Conservation (phyloP, 2,113 vertebrate genomes). For the Xiphophorus hellerii region DNA sequence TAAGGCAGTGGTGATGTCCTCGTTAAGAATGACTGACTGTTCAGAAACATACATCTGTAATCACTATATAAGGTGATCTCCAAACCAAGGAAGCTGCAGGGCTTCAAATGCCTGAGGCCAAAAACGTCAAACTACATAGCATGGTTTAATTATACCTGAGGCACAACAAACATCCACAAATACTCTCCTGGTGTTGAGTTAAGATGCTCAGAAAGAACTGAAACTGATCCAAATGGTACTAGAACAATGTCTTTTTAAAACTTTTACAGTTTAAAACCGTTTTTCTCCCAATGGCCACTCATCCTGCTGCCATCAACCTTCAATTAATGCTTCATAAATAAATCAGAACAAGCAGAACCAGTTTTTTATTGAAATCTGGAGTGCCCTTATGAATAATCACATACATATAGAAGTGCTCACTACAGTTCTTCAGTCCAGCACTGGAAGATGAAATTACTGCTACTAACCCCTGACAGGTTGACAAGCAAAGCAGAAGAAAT, state of each 20-base stretch:
- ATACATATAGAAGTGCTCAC: not conserved
- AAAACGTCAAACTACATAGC: conserved; percentile 21
- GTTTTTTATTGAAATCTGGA: not conserved
- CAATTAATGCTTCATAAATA: not conserved
- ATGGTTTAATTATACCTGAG: conserved; percentile 29
- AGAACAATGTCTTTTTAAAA: not conserved
- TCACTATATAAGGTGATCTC: conserved; percentile 61
- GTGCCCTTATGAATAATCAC: not conserved
- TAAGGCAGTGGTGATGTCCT: conserved; percentile 53
- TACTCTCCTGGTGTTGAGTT: conserved; percentile 10
- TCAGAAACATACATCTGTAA: conserved; percentile 66
- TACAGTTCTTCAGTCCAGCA: not conserved
- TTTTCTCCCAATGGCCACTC: not conserved
- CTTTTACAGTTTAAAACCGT: not conserved
- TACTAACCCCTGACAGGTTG: conserved; percentile 14
- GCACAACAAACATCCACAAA: not conserved
- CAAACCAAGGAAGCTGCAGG: conserved; percentile 50
- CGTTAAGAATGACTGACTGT: conserved; percentile 75
- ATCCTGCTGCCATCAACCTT: not conserved
- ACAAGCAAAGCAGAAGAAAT: conserved; percentile 33
- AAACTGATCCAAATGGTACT: not conserved
- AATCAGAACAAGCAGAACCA: not conserved
- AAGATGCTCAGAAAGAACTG: not conserved
- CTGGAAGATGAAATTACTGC: conserved; percentile 26
- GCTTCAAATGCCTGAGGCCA: conserved; percentile 46